Base-by-base conservation (phyloP, 2,888 invertebrate species). In the Agrilus mali region DNA sequence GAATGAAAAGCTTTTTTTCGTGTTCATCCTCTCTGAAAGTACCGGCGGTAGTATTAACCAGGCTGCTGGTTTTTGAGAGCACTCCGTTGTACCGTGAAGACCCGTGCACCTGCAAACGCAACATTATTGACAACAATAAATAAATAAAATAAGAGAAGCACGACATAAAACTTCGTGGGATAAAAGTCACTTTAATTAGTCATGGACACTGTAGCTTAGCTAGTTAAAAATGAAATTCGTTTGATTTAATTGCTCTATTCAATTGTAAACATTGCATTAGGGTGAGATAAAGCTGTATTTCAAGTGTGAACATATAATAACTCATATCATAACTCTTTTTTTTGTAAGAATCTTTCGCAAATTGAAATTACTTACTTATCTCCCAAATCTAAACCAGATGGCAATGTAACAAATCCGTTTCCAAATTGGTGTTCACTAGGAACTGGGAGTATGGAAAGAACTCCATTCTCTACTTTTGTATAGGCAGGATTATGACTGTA, bases 11-110 rank as follows among this genome's bases (percentile, higher is more conserved):
- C 64, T 65, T 33, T 74, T 67, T 53, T 73, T 78, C 2, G 80
- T 78, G 33, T 71, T 74, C 12, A 86, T 54, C 40, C 74, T 71
- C 0, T 78, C 78, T 2, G 81, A 80, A 20, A 75, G 67, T 4
- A 85, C 65, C 0, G 86, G 85, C 0, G 85, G 84, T 36, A 85
- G 57, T 38, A 84, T 80, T 45, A 72, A 66, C 17, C 68, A 70
- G 1, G 69, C 71, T 7, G 61, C 54, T 0, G 73, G 72, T 42
- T 63, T 63, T 6, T 68, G 67, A 12, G 53, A 52, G 51, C 81
- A 81, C 1, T 64, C 61, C 0, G 33, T 2, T 2, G 63, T 55
- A 22, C 53, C 59, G 31, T 32, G 20, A 34, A 47, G 38, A 15
- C 64, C 67, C 1, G 72, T 72, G 41, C 72, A 72, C 15, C 72